Evolutionary conservation across 2,797 vertebrate species (phyloP).

Genomic region (Sylvia borin): DNA sequence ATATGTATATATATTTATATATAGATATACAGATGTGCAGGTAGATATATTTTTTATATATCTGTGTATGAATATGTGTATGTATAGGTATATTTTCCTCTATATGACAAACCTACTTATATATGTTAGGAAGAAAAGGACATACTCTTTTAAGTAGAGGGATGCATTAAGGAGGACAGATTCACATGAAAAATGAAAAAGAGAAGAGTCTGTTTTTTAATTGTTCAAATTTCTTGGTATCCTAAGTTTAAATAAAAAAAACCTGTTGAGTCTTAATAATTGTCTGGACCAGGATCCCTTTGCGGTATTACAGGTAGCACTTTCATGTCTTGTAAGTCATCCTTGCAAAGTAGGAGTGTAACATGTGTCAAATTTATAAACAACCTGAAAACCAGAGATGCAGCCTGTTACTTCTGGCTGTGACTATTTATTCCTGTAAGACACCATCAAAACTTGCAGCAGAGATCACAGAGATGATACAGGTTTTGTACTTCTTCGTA

Average conservation of each 20-base stretch:
- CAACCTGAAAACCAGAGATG: background rate
- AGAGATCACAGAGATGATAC: background rate
- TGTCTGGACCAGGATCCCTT: background rate
- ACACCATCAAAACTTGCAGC: background rate
- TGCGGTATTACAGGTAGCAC: background rate
- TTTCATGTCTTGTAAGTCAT: background rate
- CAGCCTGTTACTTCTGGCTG: background rate
- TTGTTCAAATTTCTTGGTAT: background rate
- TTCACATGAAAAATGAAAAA: background rate
- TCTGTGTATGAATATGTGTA: background rate
- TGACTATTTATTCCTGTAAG: background rate
- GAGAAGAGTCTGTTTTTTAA: background rate
- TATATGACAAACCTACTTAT: background rate
- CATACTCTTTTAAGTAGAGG: background rate
- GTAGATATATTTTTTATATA: background rate
- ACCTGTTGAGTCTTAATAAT: background rate
- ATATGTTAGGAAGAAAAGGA: background rate
- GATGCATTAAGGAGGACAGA: background rate
- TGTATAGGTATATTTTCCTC: background rate
- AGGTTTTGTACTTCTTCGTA: background rate
- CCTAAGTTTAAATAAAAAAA: background rate
- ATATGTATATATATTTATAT: no score
- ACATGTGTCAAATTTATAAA: background rate
- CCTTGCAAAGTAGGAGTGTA: background rate
- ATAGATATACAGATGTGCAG: accelerated